A percentile compares a stretch with the other conserved stretches of the same genome.
Conservation (phyloP, 2,113 vertebrate genomes). For the Urocolius indicus region DNA sequence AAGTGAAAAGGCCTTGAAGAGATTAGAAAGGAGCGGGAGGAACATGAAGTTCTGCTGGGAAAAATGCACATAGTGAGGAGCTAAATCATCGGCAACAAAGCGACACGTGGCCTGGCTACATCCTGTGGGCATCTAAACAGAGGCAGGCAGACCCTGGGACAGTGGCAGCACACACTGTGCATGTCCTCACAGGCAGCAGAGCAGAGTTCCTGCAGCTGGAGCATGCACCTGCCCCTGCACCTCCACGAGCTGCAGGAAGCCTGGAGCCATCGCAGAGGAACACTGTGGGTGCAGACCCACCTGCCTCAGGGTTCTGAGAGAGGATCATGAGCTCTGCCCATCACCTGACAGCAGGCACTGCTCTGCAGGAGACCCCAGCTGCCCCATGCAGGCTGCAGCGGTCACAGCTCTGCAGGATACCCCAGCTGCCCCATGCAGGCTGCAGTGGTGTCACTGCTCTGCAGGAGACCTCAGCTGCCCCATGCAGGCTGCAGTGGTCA, state of each 20-base stretch:
- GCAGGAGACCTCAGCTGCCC: too few relatives aligned
- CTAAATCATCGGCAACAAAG: neutral
- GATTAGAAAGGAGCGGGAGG: neutral
- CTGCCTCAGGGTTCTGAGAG: rapidly evolving
- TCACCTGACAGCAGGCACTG: rapidly evolving
- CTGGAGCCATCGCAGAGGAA: neutral
- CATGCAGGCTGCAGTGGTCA: too few relatives aligned
- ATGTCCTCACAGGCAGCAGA: neutral
- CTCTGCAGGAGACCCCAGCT: neutral
- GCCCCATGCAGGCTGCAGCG: neutral
- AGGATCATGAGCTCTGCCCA: neutral
- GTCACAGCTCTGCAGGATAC: neutral
- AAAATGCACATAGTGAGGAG: neutral
- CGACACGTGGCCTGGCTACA: neutral
- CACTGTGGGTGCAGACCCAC: neutral
- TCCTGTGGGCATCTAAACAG: neutral
- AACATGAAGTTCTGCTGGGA: neutral
- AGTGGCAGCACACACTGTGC: too few relatives aligned
- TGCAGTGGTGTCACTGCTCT: neutral
- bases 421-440: neutral
- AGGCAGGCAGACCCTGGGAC: neutral
- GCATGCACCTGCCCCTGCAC: too few relatives aligned
- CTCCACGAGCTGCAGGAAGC: neutral
- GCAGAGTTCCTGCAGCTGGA: neutral
- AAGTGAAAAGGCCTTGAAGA: neutral